Evolutionary conservation across 1,140 invertebrate species (phyloP), one percentile per base, ranked within the genome.

Genomic region (Pogonognathellus flavescens): DNA sequence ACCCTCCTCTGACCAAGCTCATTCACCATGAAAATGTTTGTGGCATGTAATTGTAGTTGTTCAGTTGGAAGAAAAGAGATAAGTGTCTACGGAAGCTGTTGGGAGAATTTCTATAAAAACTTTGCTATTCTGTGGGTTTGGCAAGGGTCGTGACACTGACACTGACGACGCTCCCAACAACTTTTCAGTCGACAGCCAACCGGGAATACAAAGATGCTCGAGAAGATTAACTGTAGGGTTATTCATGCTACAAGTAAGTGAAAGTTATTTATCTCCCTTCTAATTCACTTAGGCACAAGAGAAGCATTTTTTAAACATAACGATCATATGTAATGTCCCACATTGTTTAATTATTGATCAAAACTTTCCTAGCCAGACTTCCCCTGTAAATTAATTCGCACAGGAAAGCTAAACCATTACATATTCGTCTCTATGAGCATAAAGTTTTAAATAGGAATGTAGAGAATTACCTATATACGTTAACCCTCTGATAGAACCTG

Each of bases 191-290:
- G 9, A 70, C 13, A n/a, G 16, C 8, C 62, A 49, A 14, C n/a
- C 50, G 20, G 2, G 18, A 62, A 10, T 49, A 57, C 16, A 20
- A 60, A 25, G 31, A 88, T 88, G 88, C 85, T 88, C 1, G 88
- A 88, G 49, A 85, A 60, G 72, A 82, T 88, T 49, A 80, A 85
- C 41, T 88, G 87, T 41, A 85, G 86, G 7, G 86, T 88, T 41
- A 85, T 87, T 62, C 86, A 85, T 60, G 85, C 87, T 10, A 84
- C 88, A 20, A 88, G 88, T 88, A 87, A 88, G 85, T 86, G 83
- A 22, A 76, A 76, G 70, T 70, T 70, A 41, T 41, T 41, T 41
- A 41, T 41, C 31, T 41, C 31, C 31, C 31, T 41, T 41, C 31
- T 41, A 41, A 41, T 41, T 41, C 31, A 41, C 31, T 41, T 41